These are phyloP conservation scores for Forficula auricularia DNA, from an alignment of 1,140 invertebrate genomes.

Conservation along the genomic window DNA sequence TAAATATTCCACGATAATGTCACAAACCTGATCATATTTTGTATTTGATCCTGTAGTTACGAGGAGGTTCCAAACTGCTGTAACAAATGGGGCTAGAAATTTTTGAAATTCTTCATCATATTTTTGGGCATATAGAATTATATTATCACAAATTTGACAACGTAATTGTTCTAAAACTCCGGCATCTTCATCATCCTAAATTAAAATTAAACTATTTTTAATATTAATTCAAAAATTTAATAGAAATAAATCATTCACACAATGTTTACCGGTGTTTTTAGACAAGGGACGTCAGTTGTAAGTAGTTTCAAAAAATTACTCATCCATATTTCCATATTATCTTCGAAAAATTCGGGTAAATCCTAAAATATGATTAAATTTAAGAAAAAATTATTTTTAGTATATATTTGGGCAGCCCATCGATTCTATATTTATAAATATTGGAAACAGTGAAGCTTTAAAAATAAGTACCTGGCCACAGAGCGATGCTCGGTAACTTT, in stretches of 20 bases:
- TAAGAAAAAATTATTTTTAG: conserved; percentile 4
- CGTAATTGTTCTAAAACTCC: conserved; percentile 80
- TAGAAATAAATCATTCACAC: not conserved
- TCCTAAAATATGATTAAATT: conserved; percentile 37
- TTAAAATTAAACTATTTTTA: too few relatives aligned
- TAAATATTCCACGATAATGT: not conserved
- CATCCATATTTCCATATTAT: conserved; percentile 94
- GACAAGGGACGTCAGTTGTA: conserved; percentile 51
- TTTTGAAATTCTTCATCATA: conserved; percentile 92
- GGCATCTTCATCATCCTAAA: conserved; percentile 66
- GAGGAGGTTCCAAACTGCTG: conserved; percentile 78
- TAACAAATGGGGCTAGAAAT: conserved; percentile 78
- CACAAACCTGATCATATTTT: conserved; percentile 77
- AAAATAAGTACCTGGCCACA: too few relatives aligned
- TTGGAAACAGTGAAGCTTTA: too few relatives aligned
- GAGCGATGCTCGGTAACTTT: too few relatives aligned
- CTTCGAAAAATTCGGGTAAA: conserved; percentile 95
- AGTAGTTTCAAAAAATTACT: conserved; percentile 67
- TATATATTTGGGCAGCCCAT: too few relatives aligned
- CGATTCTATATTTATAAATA: too few relatives aligned
- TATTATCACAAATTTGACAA: conserved; percentile 90
- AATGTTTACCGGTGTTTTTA: conserved; percentile 40
- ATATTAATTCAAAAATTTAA: not conserved
- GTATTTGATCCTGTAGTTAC: conserved; percentile 63
- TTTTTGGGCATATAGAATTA: conserved; percentile 86